phyloP scores from a whole-genome alignment of 2,888 invertebrate species.

The Apomyelois bistriatella region DNA sequence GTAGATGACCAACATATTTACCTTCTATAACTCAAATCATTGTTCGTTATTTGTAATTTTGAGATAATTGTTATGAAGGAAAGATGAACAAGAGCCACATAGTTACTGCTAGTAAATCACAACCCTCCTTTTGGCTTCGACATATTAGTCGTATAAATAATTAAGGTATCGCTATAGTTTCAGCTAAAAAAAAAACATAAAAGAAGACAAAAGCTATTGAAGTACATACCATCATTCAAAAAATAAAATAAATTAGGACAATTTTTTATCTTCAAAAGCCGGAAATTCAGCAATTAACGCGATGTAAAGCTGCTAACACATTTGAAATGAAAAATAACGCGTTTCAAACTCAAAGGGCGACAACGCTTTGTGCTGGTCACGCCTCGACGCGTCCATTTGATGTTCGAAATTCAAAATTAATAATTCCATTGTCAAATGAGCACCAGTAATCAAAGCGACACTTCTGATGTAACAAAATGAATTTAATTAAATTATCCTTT shows the following conservation, averaged over 20 bases:
- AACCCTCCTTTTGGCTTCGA: no score
- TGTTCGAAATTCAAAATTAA: conserved; percentile 27
- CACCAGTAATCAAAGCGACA: conserved; percentile 9
- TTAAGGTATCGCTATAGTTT: no score
- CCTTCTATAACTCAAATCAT: no score
- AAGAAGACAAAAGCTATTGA: no score
- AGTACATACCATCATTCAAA: background rate
- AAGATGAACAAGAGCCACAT: no score
- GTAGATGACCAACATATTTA: no score
- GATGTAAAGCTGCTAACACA: conserved; percentile 4
- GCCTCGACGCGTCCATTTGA: conserved; percentile 25
- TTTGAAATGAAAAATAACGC: conserved; percentile 18
- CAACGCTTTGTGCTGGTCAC: conserved; percentile 30
- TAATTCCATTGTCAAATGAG: conserved; percentile 23
- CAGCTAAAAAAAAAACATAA: no score
- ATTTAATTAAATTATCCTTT: background rate
- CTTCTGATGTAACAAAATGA: conserved; percentile 13
- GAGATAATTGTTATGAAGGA: no score
- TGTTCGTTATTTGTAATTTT: no score
- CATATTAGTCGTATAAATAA: no score
- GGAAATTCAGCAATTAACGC: conserved; percentile 11
- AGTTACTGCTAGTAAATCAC: no score
- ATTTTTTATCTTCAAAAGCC: conserved; percentile 10
- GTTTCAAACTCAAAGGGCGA: conserved; percentile 30
- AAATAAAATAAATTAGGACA: conserved; percentile 4